Evolutionary conservation across 2,113 vertebrate species (phyloP).

Genomic region (Astur gentilis): DNA sequence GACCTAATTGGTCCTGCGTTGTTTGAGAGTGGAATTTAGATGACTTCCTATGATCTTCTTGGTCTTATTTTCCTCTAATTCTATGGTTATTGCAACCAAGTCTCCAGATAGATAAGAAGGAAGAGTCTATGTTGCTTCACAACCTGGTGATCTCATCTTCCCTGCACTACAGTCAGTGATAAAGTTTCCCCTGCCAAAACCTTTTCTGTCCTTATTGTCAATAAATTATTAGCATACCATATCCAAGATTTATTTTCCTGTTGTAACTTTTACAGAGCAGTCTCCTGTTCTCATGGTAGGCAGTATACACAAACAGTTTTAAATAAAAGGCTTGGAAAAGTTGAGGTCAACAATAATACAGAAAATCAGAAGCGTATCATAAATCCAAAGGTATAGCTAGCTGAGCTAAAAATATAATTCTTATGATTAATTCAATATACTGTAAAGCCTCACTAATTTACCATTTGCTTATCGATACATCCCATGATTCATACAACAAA

Average conservation of each 20-base stretch:
- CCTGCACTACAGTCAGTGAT: background rate
- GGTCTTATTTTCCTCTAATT: background rate
- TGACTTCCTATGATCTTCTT: background rate
- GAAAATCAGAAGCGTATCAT: background rate
- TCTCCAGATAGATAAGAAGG: conserved; percentile 3
- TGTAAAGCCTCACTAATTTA: background rate
- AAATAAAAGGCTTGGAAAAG: conserved; percentile 4
- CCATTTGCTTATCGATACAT: background rate
- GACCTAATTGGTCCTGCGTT: background rate
- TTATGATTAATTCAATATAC: background rate
- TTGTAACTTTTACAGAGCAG: background rate
- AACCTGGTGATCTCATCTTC: background rate
- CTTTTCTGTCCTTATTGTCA: background rate
- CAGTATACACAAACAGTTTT: background rate
- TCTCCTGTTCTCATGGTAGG: background rate
- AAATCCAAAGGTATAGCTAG: background rate
- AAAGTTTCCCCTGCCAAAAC: background rate
- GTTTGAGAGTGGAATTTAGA: background rate
- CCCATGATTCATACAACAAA: background rate
- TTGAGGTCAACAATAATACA: conserved; percentile 3
- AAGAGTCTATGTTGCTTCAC: background rate
- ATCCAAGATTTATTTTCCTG: background rate
- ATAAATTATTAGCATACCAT: background rate
- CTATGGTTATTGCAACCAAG: background rate
- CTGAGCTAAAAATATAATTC: background rate